These are phyloP conservation scores for Altica lythri DNA, from an alignment of 2,888 invertebrate genomes.

Conservation along the genomic window DNA sequence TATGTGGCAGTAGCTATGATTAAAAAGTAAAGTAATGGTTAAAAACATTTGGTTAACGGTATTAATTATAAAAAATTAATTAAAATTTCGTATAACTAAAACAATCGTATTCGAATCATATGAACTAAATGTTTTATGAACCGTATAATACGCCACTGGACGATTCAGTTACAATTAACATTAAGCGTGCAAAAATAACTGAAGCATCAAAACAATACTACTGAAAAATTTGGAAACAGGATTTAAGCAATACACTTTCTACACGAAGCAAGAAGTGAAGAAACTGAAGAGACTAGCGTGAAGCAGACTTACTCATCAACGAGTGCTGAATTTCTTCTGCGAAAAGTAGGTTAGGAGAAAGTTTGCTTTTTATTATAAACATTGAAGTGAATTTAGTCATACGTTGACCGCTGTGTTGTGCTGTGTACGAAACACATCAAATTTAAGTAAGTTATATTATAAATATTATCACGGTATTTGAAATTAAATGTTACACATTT, in stretches of 20 bases:
- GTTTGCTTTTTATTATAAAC: constrained; percentile 55
- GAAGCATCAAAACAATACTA: background rate
- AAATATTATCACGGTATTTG: too few species aligned
- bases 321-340: constrained; percentile 36
- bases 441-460: constrained; percentile 3
- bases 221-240: constrained; percentile 28
- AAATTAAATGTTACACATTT: too few species aligned
- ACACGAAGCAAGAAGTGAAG: constrained; percentile 18
- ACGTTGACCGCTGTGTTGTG: constrained; percentile 47
- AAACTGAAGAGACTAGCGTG: constrained; percentile 23
- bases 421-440: constrained; percentile 7
- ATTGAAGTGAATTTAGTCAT: constrained; percentile 50
- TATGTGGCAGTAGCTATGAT: too few species aligned
- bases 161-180: background rate
- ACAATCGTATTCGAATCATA: too few species aligned
- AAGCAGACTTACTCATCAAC: constrained; percentile 22
- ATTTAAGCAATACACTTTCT: constrained; percentile 25
- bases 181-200: background rate
- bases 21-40: too few species aligned
- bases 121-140: too few species aligned
- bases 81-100: too few species aligned
- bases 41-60: too few species aligned
- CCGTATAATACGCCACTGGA: constrained; percentile 3
- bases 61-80: too few species aligned
- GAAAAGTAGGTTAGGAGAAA: constrained; percentile 57